Evolutionary conservation across 1,140 invertebrate species (phyloP), one percentile per base, ranked within the genome.

Genomic region (Dendrolimus punctatus): DNA sequence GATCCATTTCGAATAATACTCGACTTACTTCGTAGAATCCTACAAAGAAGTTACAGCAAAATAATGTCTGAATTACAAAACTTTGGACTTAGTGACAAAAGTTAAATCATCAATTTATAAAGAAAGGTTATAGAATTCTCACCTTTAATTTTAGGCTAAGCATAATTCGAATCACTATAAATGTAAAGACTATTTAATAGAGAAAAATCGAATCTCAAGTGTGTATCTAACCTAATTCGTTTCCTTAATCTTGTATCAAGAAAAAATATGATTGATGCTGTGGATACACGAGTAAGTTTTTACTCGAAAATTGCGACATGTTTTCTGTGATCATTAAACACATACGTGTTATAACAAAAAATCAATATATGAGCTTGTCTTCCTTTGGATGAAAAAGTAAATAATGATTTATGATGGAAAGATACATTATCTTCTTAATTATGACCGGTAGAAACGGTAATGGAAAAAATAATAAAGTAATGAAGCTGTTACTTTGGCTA

Each of bases 261-360:
- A 78, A 80, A 82, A 80, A 68, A 76, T 23, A 23, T 81, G 80
- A 84, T 84, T 84, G 76, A 84, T 84, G 80, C 66, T 64, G 58
- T 50, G 46, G 57, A 49, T 62, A 60, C 46, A 52, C 48, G 51
- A 53, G 55, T 68, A 66, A 54, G 62, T 70, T 76, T 71, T 73
- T 72, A 68, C 64, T 61, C 49, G 62, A 58, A 62, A 72, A 74
- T 66, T 66, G 65, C 55, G 66, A 76, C 60, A 66, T 57, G 66
- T 60, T 67, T 67, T 70, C 57, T 65, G 55, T 58, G 66, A 57
- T 71, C 66, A 76, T 76, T 72, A 76, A 72, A 60, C 49, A 56
- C 51, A 50, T 38, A 44, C 7, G 23, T 9, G 53, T 42, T 46
- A 40, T 8, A 46, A 10, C 49, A 62, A 62, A 62, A 57, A 58